Evolutionary conservation across 1,140 invertebrate species (phyloP).

Genomic region (Pogonus chalceus): DNA sequence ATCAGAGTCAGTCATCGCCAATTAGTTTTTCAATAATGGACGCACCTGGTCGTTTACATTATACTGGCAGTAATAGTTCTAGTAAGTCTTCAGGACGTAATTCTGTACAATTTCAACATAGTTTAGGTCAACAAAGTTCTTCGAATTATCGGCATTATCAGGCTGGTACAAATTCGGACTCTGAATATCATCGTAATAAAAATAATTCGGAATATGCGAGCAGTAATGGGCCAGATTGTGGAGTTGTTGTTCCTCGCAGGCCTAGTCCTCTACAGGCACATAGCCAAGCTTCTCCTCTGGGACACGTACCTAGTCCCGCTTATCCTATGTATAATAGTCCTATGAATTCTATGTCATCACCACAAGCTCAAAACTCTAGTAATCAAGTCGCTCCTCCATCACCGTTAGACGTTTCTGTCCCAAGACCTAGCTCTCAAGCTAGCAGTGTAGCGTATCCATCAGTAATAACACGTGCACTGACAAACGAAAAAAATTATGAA

Average conservation of each 20-base stretch:
- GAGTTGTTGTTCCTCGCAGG: constrained; percentile 49
- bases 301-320: constrained; percentile 60
- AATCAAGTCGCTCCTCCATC: constrained; percentile 51
- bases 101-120: constrained; percentile 26
- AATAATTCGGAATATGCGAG: constrained; percentile 39
- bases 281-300: constrained; percentile 51
- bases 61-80: constrained; percentile 41
- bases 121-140: constrained; percentile 25
- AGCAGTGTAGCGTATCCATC: constrained; percentile 55
- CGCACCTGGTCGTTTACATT: constrained; percentile 47
- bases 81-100: constrained; percentile 16
- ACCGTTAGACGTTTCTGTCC: constrained; percentile 55
- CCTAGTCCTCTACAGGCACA: constrained; percentile 57
- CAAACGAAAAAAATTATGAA: constrained; percentile 50
- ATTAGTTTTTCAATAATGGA: constrained; percentile 69
- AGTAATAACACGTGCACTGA: constrained; percentile 58
- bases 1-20: constrained; percentile 57
- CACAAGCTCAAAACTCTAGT: constrained; percentile 51
- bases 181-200: constrained; percentile 56
- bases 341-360: constrained; percentile 56
- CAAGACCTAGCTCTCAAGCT: constrained; percentile 50
- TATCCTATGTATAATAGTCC: constrained; percentile 71
- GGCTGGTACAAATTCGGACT: constrained; percentile 44
- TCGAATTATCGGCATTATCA: constrained; percentile 48
- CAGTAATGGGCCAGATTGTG: constrained; percentile 46